phyloP scores from a whole-genome alignment of 2,797 vertebrate genomes.

The Rhinophrynus dorsalis region DNA sequence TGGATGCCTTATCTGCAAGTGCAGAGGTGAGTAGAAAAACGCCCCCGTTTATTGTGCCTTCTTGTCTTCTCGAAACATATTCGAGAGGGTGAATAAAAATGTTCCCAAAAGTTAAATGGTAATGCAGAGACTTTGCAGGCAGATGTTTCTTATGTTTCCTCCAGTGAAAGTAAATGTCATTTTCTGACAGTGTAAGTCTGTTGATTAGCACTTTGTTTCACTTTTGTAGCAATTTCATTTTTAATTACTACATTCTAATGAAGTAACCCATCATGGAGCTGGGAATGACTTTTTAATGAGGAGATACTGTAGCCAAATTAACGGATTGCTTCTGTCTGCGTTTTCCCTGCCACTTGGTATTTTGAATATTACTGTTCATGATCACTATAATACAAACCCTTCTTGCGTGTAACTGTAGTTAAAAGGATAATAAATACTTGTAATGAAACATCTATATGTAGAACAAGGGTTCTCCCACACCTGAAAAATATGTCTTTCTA shows the following conservation, averaged over 20 bases:
- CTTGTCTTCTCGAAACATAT: constrained; percentile 37
- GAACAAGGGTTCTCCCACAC: no score
- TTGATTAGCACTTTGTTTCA: constrained; percentile 37
- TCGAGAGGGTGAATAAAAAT: constrained; percentile 3
- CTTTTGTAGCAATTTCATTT: constrained; percentile 23
- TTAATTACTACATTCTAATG: constrained; percentile 43
- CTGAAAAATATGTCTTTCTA: no score
- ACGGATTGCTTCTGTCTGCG: constrained; percentile 19
- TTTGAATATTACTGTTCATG: constrained; percentile 4
- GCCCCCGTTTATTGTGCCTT: not conserved
- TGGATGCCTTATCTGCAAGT: constrained; percentile 81
- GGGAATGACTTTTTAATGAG: constrained; percentile 40
- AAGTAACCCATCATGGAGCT: constrained; percentile 22
- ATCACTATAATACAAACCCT: not conserved
- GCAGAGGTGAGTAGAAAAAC: constrained; percentile 71
- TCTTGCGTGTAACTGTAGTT: not conserved
- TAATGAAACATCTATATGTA: no score
- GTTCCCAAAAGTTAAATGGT: constrained; percentile 17
- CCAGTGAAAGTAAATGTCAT: constrained; percentile 9
- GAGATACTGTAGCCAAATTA: constrained; percentile 22
- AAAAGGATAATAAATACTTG: no score
- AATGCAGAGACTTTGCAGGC: not conserved
- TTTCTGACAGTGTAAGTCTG: constrained; percentile 1
- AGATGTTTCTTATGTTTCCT: not conserved
- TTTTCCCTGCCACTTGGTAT: constrained; percentile 2